Percentiles rank a stretch among this genome's conserved stretches.
phyloP scores from a whole-genome alignment of 2,888 invertebrate species.

The Scaeva pyrastri region DNA sequence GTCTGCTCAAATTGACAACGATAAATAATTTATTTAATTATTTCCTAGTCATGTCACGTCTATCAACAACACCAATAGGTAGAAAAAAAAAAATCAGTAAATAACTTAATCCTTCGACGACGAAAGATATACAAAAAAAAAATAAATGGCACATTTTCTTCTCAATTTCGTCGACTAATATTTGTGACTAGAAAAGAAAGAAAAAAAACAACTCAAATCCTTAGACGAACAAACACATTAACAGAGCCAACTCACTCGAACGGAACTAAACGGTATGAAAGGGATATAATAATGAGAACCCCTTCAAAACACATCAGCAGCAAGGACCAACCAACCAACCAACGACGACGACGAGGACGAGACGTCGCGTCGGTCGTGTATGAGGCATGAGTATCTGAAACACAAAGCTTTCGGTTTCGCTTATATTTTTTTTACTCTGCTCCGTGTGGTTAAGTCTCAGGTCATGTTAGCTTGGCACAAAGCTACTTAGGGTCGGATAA shows the following conservation, averaged over 20 bases:
- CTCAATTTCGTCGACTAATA: slow-evolving; percentile 4
- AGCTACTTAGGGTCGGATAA: slow-evolving; percentile 68
- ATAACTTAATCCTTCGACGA: slow-evolving; percentile 54
- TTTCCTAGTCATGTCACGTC: slow-evolving; percentile 43
- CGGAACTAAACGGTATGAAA: slow-evolving; percentile 44
- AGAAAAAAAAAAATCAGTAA: slow-evolving; percentile 21
- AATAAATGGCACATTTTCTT: not conserved
- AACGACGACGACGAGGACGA: no score
- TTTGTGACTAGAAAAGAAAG: not conserved
- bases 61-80: not conserved
- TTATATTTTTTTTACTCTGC: not conserved
- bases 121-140: not conserved
- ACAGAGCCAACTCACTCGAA: slow-evolving; percentile 41
- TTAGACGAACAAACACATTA: slow-evolving; percentile 41
- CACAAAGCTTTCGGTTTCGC: slow-evolving; percentile 1
- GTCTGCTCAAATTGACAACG: not conserved
- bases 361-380: no score
- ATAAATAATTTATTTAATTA: slow-evolving; percentile 32
- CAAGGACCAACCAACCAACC: no score
- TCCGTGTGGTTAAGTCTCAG: slow-evolving; percentile 47
- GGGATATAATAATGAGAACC: slow-evolving; percentile 22
- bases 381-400: not conserved
- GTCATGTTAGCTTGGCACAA: slow-evolving; percentile 55
- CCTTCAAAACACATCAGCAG: slow-evolving; percentile 28
- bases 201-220: slow-evolving; percentile 18